Evolutionary conservation across 2,888 invertebrate species (phyloP), one percentile per base, ranked within the genome.

Genomic region (Lasioglossum leucozonium): DNA sequence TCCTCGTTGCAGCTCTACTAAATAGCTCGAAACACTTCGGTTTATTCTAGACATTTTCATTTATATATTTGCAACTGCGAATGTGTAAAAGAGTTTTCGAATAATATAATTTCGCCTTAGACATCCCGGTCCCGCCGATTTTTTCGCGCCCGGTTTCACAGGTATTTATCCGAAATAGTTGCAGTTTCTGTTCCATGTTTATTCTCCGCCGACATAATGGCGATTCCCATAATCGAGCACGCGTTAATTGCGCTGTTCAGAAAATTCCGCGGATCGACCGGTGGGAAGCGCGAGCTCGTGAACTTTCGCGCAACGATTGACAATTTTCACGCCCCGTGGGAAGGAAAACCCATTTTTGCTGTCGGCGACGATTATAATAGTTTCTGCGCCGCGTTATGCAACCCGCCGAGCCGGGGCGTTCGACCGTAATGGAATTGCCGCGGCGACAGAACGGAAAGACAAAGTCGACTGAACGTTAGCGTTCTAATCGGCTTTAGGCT

Each of bases 361-460:
- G 44, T 18, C 22, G n/a, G 18, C 79, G 77, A 85, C 76, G 87
- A 92, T 87, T 87, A 88, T 84, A 78, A 88, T 84, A 78, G 87
- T 91, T 90, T 91, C 89, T 92, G 77, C 89, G 87, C 84, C 88
- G 81, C 10, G 34, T 90, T 92, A 86, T 82, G 84, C 86, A 90
- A 91, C 67, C 47, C 16, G 37, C 22, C 37, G 47, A 51, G 75
- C 22, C 51, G 40, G 13, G 47, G 16, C 73, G 58, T 37, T 76
- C 76, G 55, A 55, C 40, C 4, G 42, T 42, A 58, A 77, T 77
- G 58, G 58, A 74, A 44, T 30, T 18, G n/a, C 18, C 16, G 16
- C 18, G 11, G n/a, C n/a, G 34, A 51, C n/a, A 30, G 58, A 58
- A 47, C 30, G 58, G 8, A 65, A 37, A 30, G 1, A 55, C 47